A percentile compares a stretch with the other conserved stretches of the same genome.
Conservation (phyloP, 1,140 invertebrate species). For the Agrypnia vestita region DNA sequence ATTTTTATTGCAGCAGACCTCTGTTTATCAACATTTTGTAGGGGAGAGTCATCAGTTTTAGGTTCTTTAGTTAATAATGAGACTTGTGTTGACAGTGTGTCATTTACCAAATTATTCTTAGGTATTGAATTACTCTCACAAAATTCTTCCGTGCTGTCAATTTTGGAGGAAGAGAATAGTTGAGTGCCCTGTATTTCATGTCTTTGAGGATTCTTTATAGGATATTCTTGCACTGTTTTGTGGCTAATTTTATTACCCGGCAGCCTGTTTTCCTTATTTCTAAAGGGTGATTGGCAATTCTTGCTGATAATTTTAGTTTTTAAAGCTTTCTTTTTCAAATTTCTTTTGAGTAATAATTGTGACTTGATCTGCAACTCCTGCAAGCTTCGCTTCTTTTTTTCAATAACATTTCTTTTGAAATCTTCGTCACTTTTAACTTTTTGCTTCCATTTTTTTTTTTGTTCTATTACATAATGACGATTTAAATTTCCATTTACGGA, state of each 20-base stretch:
- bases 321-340: slow-evolving; percentile 41
- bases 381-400: slow-evolving; percentile 39
- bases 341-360: slow-evolving; percentile 38
- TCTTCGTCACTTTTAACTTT: slow-evolving; percentile 39
- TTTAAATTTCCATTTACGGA: slow-evolving; percentile 9
- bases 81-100: background rate
- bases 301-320: slow-evolving; percentile 15
- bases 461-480: slow-evolving; percentile 28
- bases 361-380: slow-evolving; percentile 41
- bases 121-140: background rate
- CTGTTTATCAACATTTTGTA: background rate
- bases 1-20: slow-evolving; percentile 17
- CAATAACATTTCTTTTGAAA: slow-evolving; percentile 17
- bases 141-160: background rate
- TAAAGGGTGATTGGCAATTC: background rate
- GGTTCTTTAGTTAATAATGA: background rate
- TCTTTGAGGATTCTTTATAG: slow-evolving; percentile 1
- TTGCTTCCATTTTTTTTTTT: slow-evolving; percentile 42
- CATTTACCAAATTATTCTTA: background rate
- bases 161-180: too few species aligned
- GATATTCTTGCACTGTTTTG: too few species aligned
- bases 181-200: background rate
- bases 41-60: background rate
- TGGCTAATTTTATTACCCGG: background rate
- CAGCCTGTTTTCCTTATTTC: too few species aligned